A percentile compares a stretch with the other conserved stretches of the same genome.
These are phyloP conservation scores for Therioaphis trifolii DNA, from an alignment of 2,888 invertebrate species.

Conservation along the genomic window DNA sequence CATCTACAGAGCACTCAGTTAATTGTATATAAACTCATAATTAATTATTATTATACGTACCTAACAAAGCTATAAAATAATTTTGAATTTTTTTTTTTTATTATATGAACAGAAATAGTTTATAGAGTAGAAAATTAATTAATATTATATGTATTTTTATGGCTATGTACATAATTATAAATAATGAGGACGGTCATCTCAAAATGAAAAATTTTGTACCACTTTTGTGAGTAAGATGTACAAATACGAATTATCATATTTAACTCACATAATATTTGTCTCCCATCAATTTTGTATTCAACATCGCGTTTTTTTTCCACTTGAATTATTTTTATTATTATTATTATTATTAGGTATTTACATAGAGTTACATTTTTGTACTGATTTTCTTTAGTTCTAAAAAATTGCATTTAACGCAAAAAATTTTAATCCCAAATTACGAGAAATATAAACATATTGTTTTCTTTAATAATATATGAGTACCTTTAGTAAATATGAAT, in stretches of 20 bases:
- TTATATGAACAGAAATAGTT: slow-evolving; percentile 40
- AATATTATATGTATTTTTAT: slow-evolving; percentile 52
- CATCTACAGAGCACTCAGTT: slow-evolving; percentile 61
- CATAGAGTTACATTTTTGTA: background rate
- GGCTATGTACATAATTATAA: slow-evolving; percentile 60
- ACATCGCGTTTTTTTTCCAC: background rate
- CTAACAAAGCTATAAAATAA: slow-evolving; percentile 59
- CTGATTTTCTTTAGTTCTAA: background rate
- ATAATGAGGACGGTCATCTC: slow-evolving; percentile 53
- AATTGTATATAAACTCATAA: slow-evolving; percentile 50
- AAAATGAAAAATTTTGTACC: slow-evolving; percentile 54
- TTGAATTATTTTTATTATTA: background rate
- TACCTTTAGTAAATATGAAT: too few species aligned
- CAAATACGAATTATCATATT: background rate
- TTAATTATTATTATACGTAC: slow-evolving; percentile 32
- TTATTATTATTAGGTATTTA: too few species aligned
- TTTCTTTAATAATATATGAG: too few species aligned
- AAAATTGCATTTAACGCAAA: background rate
- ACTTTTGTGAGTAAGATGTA: slow-evolving; percentile 43
- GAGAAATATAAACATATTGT: too few species aligned
- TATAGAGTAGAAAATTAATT: slow-evolving; percentile 57
- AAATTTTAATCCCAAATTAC: too few species aligned
- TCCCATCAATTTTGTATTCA: slow-evolving; percentile 6
- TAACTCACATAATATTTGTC: background rate
- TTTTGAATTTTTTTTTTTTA: slow-evolving; percentile 34